Base-by-base conservation (phyloP, 2,888 invertebrate species). In the Clostera curtula region DNA sequence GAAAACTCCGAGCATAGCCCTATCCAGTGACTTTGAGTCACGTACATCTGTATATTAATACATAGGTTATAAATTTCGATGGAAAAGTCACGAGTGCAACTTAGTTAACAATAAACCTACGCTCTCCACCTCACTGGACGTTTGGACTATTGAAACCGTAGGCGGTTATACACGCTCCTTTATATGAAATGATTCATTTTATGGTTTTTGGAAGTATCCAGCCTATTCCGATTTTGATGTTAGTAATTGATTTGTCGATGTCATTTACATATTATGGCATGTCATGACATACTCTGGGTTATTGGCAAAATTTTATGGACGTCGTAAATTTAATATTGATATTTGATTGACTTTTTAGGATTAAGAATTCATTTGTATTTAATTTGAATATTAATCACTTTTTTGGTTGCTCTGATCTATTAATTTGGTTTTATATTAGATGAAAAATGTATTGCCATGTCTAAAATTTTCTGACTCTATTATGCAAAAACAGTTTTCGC, bases 61-160 rank as follows among this genome's bases (percentile, higher is more conserved):
- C n/a, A n/a, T n/a, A n/a, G n/a, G n/a, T n/a, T n/a, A n/a, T n/a
- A n/a, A n/a, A n/a, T n/a, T n/a, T n/a, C n/a, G n/a, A n/a, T n/a
- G n/a, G n/a, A n/a, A n/a, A 18, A n/a, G 25, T 11, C 12, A 17
- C 25, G 11, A 30, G 29, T 36, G 31, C 38, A 35, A 37, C 24
- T n/a, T n/a, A n/a, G n/a, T n/a, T n/a, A 57, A 47, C 49, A 55
- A 56, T 58, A 58, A 55, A 57, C 56, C 49, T 55, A 59, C 49
- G 40, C 44, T n/a, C 48, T 54, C 47, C 42, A 36, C 43, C 20
- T 41, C 19, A 36, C 16, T 40, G 37, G 37, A 43, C 51, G 29
- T 30, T 31, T 40, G 34, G 40, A 33, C 44, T 43, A 49, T 46
- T 50, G 43, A 48, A 44, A 39, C 36, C 35, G 53, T 51, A 52